A percentile compares a stretch with the other conserved stretches of the same genome.
phyloP scores from a whole-genome alignment of 2,797 vertebrate species.

The Serranus cabrilla region DNA sequence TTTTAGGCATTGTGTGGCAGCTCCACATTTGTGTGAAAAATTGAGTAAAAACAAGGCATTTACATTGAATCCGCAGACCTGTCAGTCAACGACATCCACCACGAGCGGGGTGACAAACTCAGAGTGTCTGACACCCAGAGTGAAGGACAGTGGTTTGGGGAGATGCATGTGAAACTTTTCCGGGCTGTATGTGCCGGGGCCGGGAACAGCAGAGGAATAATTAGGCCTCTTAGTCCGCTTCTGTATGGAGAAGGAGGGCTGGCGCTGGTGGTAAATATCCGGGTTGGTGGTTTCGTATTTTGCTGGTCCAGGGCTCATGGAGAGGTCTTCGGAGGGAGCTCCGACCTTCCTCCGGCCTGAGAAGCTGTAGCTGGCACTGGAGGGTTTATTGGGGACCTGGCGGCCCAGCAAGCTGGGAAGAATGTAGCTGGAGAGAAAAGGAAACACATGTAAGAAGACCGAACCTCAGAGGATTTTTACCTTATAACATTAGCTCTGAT shows the following conservation, averaged over 20 bases:
- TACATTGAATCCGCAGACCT: not conserved
- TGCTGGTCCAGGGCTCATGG: constrained; percentile 88
- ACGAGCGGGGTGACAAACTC: constrained; percentile 87
- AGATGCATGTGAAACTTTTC: constrained; percentile 86
- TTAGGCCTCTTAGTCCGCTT: constrained; percentile 81
- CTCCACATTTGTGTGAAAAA: constrained; percentile 22
- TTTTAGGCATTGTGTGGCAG: constrained; percentile 4
- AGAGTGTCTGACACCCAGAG: constrained; percentile 89
- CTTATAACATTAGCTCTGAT: no score
- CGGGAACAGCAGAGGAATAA: constrained; percentile 75
- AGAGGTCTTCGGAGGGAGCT: constrained; percentile 84
- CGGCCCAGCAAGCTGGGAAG: constrained; percentile 89
- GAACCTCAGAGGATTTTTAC: no score
- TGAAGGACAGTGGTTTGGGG: constrained; percentile 85
- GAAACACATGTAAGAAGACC: not conserved
- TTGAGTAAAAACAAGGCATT: constrained; percentile 36
- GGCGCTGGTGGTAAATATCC: constrained; percentile 83
- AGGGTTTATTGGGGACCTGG: constrained; percentile 83
- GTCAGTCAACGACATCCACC: constrained; percentile 77
- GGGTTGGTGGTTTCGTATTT: constrained; percentile 88
- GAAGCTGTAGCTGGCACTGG: constrained; percentile 89
- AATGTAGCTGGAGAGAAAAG: constrained; percentile 81
- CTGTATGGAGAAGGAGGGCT: constrained; percentile 91
- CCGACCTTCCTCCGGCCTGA: constrained; percentile 71
- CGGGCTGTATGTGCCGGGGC: constrained; percentile 88